Base-by-base conservation (phyloP, 1,140 invertebrate genomes). In the Atta cephalotes region DNA sequence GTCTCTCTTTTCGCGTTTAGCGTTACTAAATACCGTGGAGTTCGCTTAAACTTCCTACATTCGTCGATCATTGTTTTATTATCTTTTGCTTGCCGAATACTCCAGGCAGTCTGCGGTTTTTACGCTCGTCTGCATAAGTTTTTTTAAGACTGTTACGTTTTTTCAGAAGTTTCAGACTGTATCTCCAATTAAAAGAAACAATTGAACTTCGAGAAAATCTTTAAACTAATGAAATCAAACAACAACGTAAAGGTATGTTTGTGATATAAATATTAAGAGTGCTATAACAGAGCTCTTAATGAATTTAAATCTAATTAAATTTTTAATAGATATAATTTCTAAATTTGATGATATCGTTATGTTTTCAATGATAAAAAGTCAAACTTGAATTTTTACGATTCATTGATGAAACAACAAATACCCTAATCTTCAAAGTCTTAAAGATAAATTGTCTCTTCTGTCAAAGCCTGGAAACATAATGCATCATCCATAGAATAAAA, bases 31-130 rank as follows among this genome's bases (percentile, higher is more conserved):
- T 84, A 62, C 18, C 45, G 14, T 51, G 2, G 9, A 62, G 53
- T 62, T 76, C 70, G 25, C 25, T 84, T 63, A 35, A 76, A 76
- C 39, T 35, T 16, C 14, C 25, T 49, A 39, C n/a, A 62, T 84
- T 51, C 14, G 70, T 35, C 25, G 53, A 9, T 72, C 68, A 31
- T 25, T 39, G n/a, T 74, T 84, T 74, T 82, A 80, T 68, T 80
- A 62, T 49, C 79, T 71, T 39, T 21, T 7, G 16, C 18, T 71
- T 39, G 18, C n/a, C 9, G 49, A n/a, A 68, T n/a, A 53, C 12
- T 68, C 16, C n/a, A 16, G 16, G 9, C 35, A 58, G 35, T 45
- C 60, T 72, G 53, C n/a, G 66, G 35, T 31, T 74, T 60, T 74
- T 74, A 35, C 56, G 39, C 68, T 72, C 14, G 39, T 31, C 14